Evolutionary conservation across 2,113 vertebrate species (phyloP).

Genomic region (Chiloscyllium plagiosum): DNA sequence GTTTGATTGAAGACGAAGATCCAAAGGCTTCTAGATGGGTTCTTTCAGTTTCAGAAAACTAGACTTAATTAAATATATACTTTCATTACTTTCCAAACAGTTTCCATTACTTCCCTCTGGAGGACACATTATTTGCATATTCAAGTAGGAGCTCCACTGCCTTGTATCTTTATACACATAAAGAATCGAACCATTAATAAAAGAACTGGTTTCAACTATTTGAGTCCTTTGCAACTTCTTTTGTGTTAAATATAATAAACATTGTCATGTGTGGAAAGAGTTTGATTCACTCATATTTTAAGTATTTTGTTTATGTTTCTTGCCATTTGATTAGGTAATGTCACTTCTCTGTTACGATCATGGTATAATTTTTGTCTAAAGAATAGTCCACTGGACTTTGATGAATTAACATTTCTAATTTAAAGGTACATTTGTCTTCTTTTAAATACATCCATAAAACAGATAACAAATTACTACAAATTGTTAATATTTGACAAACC

Average conservation of each 20-base stretch:
- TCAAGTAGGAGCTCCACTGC: neutral
- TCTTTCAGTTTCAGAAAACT: neutral
- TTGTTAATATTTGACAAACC: slow-evolving; percentile 22
- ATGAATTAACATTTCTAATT: neutral
- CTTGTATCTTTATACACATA: neutral
- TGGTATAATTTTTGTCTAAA: neutral
- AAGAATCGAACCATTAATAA: too few relatives aligned
- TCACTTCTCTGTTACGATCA: neutral
- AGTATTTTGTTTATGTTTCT: neutral
- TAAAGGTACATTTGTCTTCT: neutral
- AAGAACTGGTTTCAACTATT: too few relatives aligned
- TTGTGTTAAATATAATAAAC: too few relatives aligned
- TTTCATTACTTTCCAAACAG: neutral
- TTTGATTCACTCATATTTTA: too few relatives aligned
- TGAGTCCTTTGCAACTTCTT: too few relatives aligned
- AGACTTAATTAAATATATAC: neutral
- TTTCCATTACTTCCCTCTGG: neutral
- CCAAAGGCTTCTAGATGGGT: neutral
- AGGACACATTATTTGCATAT: neutral
- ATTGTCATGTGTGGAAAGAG: too few relatives aligned
- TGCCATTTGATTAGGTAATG: neutral
- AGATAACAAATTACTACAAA: neutral
- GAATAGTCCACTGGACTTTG: neutral
- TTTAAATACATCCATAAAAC: neutral
- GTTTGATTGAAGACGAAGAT: too few relatives aligned